These are phyloP conservation scores for Trichechus manatus DNA, from an alignment of 2,113 vertebrate species.

Conservation along the genomic window DNA sequence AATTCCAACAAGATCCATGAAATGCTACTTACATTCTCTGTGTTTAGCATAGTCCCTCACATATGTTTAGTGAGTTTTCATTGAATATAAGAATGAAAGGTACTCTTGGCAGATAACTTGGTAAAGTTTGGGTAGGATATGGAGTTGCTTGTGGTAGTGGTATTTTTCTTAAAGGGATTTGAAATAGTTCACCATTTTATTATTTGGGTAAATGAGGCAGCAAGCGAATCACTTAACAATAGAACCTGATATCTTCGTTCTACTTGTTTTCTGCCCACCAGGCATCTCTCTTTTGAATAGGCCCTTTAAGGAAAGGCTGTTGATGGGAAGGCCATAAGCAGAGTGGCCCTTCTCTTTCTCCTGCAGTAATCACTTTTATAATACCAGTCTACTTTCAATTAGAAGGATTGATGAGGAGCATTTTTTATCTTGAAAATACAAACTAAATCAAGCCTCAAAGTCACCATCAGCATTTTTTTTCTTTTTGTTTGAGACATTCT, in stretches of 20 bases:
- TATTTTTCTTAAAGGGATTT: slow-evolving; percentile 39
- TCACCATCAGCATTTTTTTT: neutral
- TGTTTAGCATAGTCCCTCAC: neutral
- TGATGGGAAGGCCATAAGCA: neutral
- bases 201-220: slow-evolving; percentile 41
- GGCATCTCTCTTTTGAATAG: slow-evolving; percentile 16
- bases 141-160: neutral
- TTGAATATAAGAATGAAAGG: neutral
- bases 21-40: neutral
- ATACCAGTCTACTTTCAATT: slow-evolving; percentile 66
- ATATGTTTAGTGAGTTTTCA: neutral
- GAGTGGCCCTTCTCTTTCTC: neutral
- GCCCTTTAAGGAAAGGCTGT: neutral
- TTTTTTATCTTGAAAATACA: slow-evolving; percentile 61
- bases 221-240: slow-evolving; percentile 22
- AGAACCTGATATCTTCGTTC: neutral
- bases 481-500: neutral
- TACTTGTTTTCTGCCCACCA: slow-evolving; percentile 29
- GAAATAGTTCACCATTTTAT: slow-evolving; percentile 22
- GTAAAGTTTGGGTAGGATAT: neutral
- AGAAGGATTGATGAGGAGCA: slow-evolving; percentile 58
- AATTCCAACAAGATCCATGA: neutral
- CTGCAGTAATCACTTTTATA: slow-evolving; percentile 70
- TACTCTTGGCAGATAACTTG: neutral
- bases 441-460: slow-evolving; percentile 36